Evolutionary conservation across 2,888 invertebrate species (phyloP).

Genomic region (Catonia carolina): DNA sequence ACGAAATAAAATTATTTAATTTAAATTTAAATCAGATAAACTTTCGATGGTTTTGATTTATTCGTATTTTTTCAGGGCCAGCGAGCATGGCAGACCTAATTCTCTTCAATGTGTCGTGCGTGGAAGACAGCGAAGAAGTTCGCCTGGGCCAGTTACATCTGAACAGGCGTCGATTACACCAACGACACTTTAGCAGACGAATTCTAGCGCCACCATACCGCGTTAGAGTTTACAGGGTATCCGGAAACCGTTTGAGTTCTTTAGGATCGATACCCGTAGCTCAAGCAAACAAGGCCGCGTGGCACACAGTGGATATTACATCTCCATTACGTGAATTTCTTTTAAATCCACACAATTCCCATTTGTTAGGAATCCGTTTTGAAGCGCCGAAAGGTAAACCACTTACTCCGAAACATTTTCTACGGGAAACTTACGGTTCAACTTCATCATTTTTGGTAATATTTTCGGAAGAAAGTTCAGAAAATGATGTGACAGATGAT

Average conservation of each 20-base stretch:
- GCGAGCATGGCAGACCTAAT: slow-evolving; percentile 9
- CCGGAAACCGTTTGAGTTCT: slow-evolving; percentile 2
- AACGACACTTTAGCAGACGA: slow-evolving; percentile 14
- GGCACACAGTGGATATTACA: slow-evolving; percentile 21
- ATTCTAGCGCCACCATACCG: slow-evolving; percentile 19
- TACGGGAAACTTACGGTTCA: slow-evolving; percentile 9
- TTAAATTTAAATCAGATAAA: too few relatives aligned
- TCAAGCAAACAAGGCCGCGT: slow-evolving; percentile 9
- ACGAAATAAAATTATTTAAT: too few relatives aligned
- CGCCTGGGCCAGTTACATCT: slow-evolving; percentile 18
- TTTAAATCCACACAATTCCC: not conserved
- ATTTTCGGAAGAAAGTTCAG: slow-evolving; percentile 14
- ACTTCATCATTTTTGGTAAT: slow-evolving; percentile 16
- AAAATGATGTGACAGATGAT: slow-evolving; percentile 18
- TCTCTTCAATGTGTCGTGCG: slow-evolving; percentile 20
- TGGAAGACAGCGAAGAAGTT: slow-evolving; percentile 15
- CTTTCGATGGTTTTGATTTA: too few relatives aligned
- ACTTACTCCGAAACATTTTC: slow-evolving; percentile 16
- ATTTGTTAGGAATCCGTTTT: slow-evolving; percentile 9
- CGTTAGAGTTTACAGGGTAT: slow-evolving; percentile 15
- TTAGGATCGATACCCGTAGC: slow-evolving; percentile 18
- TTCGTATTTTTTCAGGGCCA: not conserved
- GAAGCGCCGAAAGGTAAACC: slow-evolving; percentile 19
- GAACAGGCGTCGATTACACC: slow-evolving; percentile 15
- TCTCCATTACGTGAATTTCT: slow-evolving; percentile 17